Percentiles rank a stretch among this genome's conserved stretches.
phyloP scores from a whole-genome alignment of 1,140 invertebrate species.

The Drosophila nasuta region DNA sequence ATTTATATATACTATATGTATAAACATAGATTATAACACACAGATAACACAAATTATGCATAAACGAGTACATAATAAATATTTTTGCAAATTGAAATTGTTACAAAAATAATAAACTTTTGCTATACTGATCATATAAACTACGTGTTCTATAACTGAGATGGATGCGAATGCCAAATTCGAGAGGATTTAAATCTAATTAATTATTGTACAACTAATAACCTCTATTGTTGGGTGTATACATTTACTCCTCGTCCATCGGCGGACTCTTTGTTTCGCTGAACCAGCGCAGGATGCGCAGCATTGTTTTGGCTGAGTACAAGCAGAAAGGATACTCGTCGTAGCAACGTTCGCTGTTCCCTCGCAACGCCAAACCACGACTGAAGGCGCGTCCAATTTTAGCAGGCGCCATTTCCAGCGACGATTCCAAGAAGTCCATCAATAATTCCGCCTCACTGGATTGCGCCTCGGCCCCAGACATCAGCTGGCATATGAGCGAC shows the following conservation, averaged over 20 bases:
- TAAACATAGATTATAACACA: constrained; percentile 28
- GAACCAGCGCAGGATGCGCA: constrained; percentile 78
- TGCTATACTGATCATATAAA: constrained; percentile 45
- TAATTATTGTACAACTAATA: constrained; percentile 11
- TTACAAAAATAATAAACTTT: constrained; percentile 64
- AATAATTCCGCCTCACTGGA: constrained; percentile 70
- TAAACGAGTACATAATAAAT: constrained; percentile 43
- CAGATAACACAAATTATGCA: constrained; percentile 22
- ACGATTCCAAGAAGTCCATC: constrained; percentile 75
- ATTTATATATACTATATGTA: constrained; percentile 32
- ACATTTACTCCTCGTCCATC: constrained; percentile 12
- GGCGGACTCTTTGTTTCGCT: constrained; percentile 47
- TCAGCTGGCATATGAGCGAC: constrained; percentile 81
- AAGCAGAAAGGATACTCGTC: constrained; percentile 82
- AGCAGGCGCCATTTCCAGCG: constrained; percentile 63
- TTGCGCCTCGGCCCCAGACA: constrained; percentile 74
- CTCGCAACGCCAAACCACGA: constrained; percentile 65
- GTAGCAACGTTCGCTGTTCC: constrained; percentile 66
- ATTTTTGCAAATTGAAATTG: constrained; percentile 73
- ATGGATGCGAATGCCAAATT: neutral
- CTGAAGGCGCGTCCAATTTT: constrained; percentile 77
- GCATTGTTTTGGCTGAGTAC: constrained; percentile 81
- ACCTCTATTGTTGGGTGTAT: constrained; percentile 5
- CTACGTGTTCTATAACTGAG: constrained; percentile 1
- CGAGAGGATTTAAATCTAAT: neutral